A percentile compares a stretch with the other conserved stretches of the same genome.
phyloP scores from a whole-genome alignment of 1,140 invertebrate genomes.

The Muscidifurax raptorellus region DNA sequence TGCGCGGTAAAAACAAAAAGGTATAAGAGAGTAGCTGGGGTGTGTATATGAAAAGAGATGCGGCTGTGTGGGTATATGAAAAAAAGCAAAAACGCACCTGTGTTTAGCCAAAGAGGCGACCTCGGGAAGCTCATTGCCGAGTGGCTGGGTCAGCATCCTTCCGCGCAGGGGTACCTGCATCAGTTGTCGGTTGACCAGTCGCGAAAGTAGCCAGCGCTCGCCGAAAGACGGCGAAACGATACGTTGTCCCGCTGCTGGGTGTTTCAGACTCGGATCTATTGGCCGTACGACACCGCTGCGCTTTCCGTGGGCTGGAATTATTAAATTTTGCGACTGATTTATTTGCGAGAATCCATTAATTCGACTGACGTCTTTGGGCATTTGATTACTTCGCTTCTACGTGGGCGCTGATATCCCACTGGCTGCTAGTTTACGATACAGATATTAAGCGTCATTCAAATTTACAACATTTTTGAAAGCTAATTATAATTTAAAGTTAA shows the following conservation, averaged over 20 bases:
- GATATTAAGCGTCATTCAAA: not conserved
- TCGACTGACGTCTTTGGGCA: not conserved
- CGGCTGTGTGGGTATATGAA: too few relatives aligned
- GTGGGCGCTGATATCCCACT: not conserved
- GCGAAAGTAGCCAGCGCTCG: not conserved
- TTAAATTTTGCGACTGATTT: not conserved
- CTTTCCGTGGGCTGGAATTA: slow-evolving; percentile 46
- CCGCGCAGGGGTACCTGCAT: not conserved
- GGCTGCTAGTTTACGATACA: too few relatives aligned
- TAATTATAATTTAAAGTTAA: too few relatives aligned
- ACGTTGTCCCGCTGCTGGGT: not conserved
- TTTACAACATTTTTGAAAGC: too few relatives aligned
- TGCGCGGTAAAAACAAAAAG: too few relatives aligned
- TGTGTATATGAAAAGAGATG: not conserved
- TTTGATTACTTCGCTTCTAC: not conserved
- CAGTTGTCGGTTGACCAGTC: slow-evolving; percentile 13
- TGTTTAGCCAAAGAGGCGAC: not conserved
- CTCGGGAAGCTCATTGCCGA: not conserved
- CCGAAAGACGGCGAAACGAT: not conserved
- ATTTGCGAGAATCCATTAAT: not conserved
- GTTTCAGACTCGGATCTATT: not conserved
- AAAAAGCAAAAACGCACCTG: slow-evolving; percentile 2
- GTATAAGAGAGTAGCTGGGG: not conserved
- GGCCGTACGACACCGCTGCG: not conserved
- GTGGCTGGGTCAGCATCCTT: not conserved